These are phyloP conservation scores for Acanthopleura granulata DNA, from an alignment of 2,888 invertebrate genomes.

Conservation along the genomic window DNA sequence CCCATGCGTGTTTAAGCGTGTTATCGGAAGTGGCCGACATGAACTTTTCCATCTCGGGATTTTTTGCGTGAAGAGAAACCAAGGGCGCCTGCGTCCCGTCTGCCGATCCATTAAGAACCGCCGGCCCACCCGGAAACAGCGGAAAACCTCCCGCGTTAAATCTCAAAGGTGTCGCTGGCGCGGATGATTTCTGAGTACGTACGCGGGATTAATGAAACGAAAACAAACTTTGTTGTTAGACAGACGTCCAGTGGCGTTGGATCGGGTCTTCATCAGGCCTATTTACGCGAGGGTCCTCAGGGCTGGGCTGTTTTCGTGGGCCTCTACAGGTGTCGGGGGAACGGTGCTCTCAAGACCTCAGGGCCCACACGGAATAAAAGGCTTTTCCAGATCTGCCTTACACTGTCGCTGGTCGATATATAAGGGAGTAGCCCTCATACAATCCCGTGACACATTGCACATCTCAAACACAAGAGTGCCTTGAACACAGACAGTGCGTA, in stretches of 20 bases:
- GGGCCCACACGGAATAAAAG: too few species aligned
- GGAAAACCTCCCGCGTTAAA: neutral
- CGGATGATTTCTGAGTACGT: neutral
- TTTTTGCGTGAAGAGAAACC: conserved; percentile 8
- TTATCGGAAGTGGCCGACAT: neutral
- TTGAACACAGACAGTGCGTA: too few species aligned
- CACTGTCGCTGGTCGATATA: too few species aligned
- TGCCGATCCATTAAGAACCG: neutral
- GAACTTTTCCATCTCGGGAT: neutral
- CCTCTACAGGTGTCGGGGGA: neutral
- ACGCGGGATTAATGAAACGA: conserved; percentile 6
- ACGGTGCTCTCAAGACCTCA: neutral
- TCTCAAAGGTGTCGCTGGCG: conserved; percentile 15
- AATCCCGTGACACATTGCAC: too few species aligned
- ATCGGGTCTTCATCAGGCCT: neutral
- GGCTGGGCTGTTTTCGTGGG: neutral
- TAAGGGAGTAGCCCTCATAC: too few species aligned
- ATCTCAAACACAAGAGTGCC: too few species aligned
- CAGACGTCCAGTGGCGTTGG: neutral
- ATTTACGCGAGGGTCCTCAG: neutral
- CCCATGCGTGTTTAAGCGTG: conserved; percentile 15
- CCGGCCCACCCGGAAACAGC: neutral
- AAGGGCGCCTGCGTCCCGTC: neutral
- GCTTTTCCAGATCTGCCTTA: too few species aligned
- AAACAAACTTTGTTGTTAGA: conserved; percentile 5